Base-by-base conservation (phyloP, 1,140 invertebrate species). In the Magallana angulata region DNA sequence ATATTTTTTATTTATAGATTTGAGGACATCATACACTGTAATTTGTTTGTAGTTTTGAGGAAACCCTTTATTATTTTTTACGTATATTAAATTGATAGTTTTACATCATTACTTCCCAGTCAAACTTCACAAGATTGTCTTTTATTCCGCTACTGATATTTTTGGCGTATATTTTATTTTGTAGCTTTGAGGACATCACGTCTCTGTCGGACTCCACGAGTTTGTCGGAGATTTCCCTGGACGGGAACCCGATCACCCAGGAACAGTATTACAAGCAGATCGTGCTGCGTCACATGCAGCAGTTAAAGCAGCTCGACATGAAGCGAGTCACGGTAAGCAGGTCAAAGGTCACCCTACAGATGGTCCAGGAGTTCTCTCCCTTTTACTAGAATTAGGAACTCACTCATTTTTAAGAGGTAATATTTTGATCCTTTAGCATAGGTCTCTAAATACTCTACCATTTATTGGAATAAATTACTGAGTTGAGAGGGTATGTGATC, bases 211-310 rank as follows among this genome's bases (percentile, higher is more conserved):
- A 97, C 93, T 97, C 97, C 1, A 95, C 94, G 4, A 96, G 96
- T 76, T 95, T 98, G 7, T 96, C 96, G 80, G 98, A 98, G 95
- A 96, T 98, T 62, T 97, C 97, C 11, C 96, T 98, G 68, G 97
- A 98, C 94, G 97, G 97, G 36, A 98, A 98, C 95, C 97, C 97
- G 0, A 96, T 98, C 30, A 90, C 92, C 48, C 91, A 93, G 88
- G 94, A 95, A 36, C 91, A 92, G 84, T 91, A 91, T 91, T 94
- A 94, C 90, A 94, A 94, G 86, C 93, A 94, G 87, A 92, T 91
- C 5, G 89, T 95, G 48, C 91, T 95, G 12, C 85, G 92, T 82
- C 91, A 94, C 87, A 93, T 94, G 92, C 93, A 93, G 83, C 92
- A 94, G 81, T 89, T 95, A 36, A 92, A 92, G 88, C 94, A 94